Evolutionary conservation across 1,140 invertebrate species (phyloP), one percentile per base, ranked within the genome.

Genomic region (Saccostrea cuccullata): DNA sequence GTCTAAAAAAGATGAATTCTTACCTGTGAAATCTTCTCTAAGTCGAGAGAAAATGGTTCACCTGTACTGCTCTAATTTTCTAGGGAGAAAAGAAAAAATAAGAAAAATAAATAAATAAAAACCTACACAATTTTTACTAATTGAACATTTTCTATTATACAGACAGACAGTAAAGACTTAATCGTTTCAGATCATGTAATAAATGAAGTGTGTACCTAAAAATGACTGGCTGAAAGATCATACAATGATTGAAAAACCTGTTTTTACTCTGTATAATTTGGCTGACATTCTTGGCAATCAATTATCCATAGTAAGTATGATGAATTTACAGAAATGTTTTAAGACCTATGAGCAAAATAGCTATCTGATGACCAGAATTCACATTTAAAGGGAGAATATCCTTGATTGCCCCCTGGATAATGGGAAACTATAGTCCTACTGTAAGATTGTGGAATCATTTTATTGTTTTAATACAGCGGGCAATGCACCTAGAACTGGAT

Each of bases 231-330:
- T 26, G 17, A 17, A n/a, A 64, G 58, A 64, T 64, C 58, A n/a
- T 64, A 64, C 58, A 64, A 64, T 17, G 70, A 77, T 26, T 30
- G 70, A 30, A 26, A 77, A 67, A 77, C 26, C 23, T 77, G 70
- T 77, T 77, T 36, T 77, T 77, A 26, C 26, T 77, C 30, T 77
- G 15, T 30, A 36, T 36, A 77, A 15, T 77, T 15, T 77, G 26
- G 70, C 23, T 26, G 11, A 77, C 70, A 77, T 77, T 30, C 70
- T 77, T 77, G 30, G 70, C 26, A 77, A 77, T 77, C 70, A 77
- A 77, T 77, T 77, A 77, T 36, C 26, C 30, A 30, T 77, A 17
- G 30, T 77, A 77, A 15, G 30, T 77, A 77, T 77, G 70, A 77
- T 77, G 70, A 17, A 30, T 77, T 64, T 17, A 20, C 58, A 64